Evolutionary conservation across 2,113 vertebrate species (phyloP), one percentile per base, ranked within the genome.

Genomic region (Equus quagga): DNA sequence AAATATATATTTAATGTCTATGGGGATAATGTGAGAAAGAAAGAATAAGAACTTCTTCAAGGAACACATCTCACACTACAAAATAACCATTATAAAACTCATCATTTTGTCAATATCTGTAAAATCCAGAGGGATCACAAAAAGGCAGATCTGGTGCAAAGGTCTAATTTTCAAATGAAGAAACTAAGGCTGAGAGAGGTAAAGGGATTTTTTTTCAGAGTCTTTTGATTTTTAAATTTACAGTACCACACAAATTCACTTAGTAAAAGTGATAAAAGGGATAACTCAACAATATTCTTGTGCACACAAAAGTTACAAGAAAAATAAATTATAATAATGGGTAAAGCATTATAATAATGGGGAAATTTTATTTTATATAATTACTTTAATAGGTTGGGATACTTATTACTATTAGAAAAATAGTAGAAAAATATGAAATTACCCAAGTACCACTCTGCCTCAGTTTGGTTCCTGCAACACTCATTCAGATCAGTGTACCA

Each of bases 171-270:
- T 67, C 86, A 79, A 82, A 79, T 60, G 56, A 96, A 95, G 46
- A 96, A 92, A 87, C 19, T 64, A 26, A 73, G 33, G 7, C n/a
- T 64, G 54, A 86, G 75, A 91, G n/a, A 78, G 14, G 8, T 41
- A 89, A 90, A 94, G 31, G 13, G 17, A 62, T 23, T 88, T 91
- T 36, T 75, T 83, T 69, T 33, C 18, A 64, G 6, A 13, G 76
- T 84, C 46, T 91, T 84, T 41, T 84, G n/a, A 60, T n/a, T 96
- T 95, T 82, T 84, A 33, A 79, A 72, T 54, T 62, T 89, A 56
- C 0, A 80, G 11, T 54, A 80, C 9, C 49, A 85, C 6, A 81
- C 51, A 95, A 83, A 86, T 46, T 72, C 44, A 81, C 12, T 70
- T 62, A 85, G 23, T 26, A 92, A 60, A 79, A 89, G 41, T 31